A percentile compares a stretch with the other conserved stretches of the same genome.
Conservation (phyloP, 2,113 vertebrate species). For the Daboia siamensis region DNA sequence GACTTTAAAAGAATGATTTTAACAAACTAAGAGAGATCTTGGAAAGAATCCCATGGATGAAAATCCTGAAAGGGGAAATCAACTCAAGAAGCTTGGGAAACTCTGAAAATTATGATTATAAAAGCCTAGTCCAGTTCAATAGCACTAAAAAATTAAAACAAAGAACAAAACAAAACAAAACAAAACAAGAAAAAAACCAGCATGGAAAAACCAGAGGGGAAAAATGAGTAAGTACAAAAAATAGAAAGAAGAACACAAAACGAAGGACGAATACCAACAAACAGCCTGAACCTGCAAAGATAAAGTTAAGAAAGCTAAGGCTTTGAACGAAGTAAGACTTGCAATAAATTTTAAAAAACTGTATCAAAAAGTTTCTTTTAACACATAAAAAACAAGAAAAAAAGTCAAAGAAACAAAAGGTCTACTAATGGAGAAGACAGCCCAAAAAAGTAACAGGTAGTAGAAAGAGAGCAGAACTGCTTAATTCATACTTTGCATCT, state of each 20-base stretch:
- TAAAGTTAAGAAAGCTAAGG: background rate
- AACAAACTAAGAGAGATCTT: background rate
- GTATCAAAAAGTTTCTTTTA: background rate
- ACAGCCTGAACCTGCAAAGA: background rate
- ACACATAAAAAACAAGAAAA: background rate
- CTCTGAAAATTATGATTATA: background rate
- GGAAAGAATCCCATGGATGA: background rate
- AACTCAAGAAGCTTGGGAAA: background rate
- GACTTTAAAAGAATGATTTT: background rate
- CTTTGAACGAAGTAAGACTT: background rate
- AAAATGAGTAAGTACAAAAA: background rate
- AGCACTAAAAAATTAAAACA: background rate
- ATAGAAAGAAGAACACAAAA: background rate
- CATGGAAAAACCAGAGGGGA: too few relatives aligned
- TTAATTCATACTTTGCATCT: background rate
- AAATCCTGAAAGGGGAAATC: background rate
- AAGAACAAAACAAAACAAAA: background rate
- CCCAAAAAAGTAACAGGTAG: background rate
- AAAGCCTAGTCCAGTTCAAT: background rate
- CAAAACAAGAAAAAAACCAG: background rate
- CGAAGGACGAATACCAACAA: background rate
- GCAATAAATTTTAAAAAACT: background rate
- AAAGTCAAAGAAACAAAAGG: background rate
- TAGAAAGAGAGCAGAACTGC: background rate
- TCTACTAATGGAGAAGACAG: background rate